Base-by-base conservation (phyloP, 2,797 vertebrate species). In the Megaceryle alcyon region DNA sequence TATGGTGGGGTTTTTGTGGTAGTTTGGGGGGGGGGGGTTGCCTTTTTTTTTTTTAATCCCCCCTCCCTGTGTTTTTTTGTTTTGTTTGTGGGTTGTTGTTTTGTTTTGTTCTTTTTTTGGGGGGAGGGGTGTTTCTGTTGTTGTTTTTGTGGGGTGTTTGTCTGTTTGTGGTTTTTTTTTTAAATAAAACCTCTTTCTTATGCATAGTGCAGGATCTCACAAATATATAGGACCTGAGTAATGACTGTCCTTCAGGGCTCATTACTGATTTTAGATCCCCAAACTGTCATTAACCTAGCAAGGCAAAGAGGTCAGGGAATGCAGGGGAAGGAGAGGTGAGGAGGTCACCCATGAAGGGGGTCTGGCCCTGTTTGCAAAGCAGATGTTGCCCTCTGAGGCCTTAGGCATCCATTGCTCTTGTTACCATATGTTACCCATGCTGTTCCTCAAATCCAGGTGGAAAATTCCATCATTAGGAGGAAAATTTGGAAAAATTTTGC, bases 281-380 rank as follows among this genome's bases (percentile, higher is more conserved):
- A 93, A 93, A 89, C 75, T 82, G 84, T 90, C 94, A 97, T 90
- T 96, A 94, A 85, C 43, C 44, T 37, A 73, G 75, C 33, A 86
- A 88, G 82, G 86, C 68, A 76, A 92, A 96, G 88, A 94, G 91
- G 88, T 92, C 93, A 96, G 88, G 29, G 72, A 92, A 61, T 37
- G 69, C 0, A 0, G 59, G 39, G 69, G 77, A 92, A 94, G 86
- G 22, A 81, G 37, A 21, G 89, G 93, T 89, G 84, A 90, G 63
- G 29, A 95, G 96, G 96, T 92, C 94, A 94, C 65, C 39, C 14
- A 0, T 46, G 28, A 80, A 94, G 79, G 71, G 82, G 61, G 87
- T 89, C 87, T 88, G 39, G 69, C 53, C 88, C 68, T 90, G 56
- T 77, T 90, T 92, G 70, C n/a, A 80, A 82, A 94, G 75, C 92